Base-by-base conservation (phyloP, 2,797 vertebrate species). In the Aplochiton taeniatus region DNA sequence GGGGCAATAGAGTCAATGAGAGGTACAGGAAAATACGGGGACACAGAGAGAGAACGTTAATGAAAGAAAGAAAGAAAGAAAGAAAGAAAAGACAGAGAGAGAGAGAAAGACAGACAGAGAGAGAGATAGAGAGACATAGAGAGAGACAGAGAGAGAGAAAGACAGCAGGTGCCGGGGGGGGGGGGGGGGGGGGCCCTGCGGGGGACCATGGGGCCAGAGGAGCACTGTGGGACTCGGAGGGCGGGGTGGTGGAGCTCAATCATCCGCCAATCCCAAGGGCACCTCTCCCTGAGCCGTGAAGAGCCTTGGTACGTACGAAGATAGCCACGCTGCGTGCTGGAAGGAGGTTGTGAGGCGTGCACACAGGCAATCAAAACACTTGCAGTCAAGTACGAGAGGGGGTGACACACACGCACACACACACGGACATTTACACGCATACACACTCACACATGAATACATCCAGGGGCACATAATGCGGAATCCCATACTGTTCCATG, bases 231-330 rank as follows among this genome's bases (percentile, higher is more conserved):
- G 77, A 85, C 69, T 65, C 46, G 41, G 14, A 13, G 59, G 63
- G 68, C 72, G 84, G 78, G 80, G 77, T 80, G 78, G 79, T 76
- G 66, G 70, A 69, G 71, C 81, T 86, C 88, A 87, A 86, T 89
- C 87, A 81, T 77, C 54, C 61, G 18, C 42, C 64, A 72, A 75
- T 74, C 83, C 82, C 73, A 17, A 84, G 73, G 84, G 70, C 51
- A 73, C 66, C 72, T 83, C 61, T 1, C 65, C 68, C 4, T 20
- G 79, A 82, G 81, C 79, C 85, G 77, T 75, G 69, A 85, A 75
- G 45, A 78, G 78, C 61, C 76, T 63, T 68, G 59, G 62, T 44
- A 12, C 75, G 69, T 77, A 62, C 14, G 5, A 70, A 68, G 68
- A 77, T 81, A 82, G 65, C 61, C 60, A 56, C n/a, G 48, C 53